Percentiles rank a stretch among this genome's conserved stretches.
Conservation (phyloP, 2,888 invertebrate species). For the Atrina japonica region DNA sequence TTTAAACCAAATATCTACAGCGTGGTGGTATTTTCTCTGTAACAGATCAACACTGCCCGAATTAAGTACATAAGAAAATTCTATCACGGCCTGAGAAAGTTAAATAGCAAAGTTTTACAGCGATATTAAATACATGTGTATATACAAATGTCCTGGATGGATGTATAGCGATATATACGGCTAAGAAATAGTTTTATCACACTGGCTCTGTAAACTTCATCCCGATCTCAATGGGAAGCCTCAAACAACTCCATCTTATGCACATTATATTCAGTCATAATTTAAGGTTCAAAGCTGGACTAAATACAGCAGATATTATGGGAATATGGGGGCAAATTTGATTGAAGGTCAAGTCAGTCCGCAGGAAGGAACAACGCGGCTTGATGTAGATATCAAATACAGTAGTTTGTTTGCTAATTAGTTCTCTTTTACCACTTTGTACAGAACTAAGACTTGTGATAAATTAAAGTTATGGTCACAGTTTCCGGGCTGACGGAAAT, state of each 20-base stretch:
- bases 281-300: slow-evolving; percentile 42
- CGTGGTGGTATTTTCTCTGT: too few relatives aligned
- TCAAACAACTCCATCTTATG: slow-evolving; percentile 21
- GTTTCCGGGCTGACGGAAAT: too few relatives aligned
- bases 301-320: slow-evolving; percentile 21
- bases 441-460: neutral
- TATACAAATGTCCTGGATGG: slow-evolving; percentile 26
- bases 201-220: slow-evolving; percentile 43
- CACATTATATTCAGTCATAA: slow-evolving; percentile 31
- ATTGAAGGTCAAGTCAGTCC: slow-evolving; percentile 17
- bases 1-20: too few relatives aligned
- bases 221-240: slow-evolving; percentile 38
- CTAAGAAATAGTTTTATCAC: slow-evolving; percentile 43
- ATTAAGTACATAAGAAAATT: too few relatives aligned
- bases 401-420: neutral
- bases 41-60: too few relatives aligned
- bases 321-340: slow-evolving; percentile 25
- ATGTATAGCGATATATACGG: slow-evolving; percentile 34
- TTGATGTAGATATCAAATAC: slow-evolving; percentile 21
- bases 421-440: slow-evolving; percentile 33
- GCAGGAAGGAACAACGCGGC: slow-evolving; percentile 19
- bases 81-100: slow-evolving; percentile 14
- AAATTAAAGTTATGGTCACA: too few relatives aligned
- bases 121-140: slow-evolving; percentile 38
- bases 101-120: slow-evolving; percentile 4